Percentiles rank a stretch among this genome's conserved stretches.
These are phyloP conservation scores for Sebastes fasciatus DNA, from an alignment of 2,113 vertebrate genomes.

Conservation along the genomic window DNA sequence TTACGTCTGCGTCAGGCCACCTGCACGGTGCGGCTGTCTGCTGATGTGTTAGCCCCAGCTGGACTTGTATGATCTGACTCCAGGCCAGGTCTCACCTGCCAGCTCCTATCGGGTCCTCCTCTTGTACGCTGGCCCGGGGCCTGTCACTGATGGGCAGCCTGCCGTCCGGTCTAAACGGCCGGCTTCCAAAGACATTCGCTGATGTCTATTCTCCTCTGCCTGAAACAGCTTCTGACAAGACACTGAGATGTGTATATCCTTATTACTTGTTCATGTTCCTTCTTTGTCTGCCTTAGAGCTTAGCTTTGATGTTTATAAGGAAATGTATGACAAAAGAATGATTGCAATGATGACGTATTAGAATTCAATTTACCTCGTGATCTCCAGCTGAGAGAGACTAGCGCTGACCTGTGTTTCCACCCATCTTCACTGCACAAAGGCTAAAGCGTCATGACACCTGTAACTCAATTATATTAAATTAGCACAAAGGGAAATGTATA, in stretches of 20 bases:
- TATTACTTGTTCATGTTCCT: constrained; percentile 24
- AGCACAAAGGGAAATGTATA: constrained; percentile 64
- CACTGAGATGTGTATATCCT: constrained; percentile 58
- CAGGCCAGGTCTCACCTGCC: constrained; percentile 84
- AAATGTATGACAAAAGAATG: background rate
- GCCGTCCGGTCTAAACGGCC: constrained; percentile 75
- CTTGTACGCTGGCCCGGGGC: constrained; percentile 73
- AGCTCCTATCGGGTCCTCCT: constrained; percentile 74
- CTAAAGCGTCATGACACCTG: constrained; percentile 48
- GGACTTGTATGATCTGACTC: constrained; percentile 77
- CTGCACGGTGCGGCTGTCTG: constrained; percentile 71
- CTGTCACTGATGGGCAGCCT: constrained; percentile 80
- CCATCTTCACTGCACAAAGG: constrained; percentile 12
- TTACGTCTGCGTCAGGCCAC: constrained; percentile 77
- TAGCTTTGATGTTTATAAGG: background rate
- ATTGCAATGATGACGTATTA: background rate
- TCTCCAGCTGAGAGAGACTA: constrained; percentile 7
- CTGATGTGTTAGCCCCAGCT: constrained; percentile 78
- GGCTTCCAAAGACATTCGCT: constrained; percentile 72
- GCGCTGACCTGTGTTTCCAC: constrained; percentile 35
- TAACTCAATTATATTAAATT: constrained; percentile 70
- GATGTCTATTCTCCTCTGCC: constrained; percentile 58
- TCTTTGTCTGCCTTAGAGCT: constrained; percentile 34
- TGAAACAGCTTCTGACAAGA: constrained; percentile 76
- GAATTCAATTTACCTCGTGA: background rate